These are phyloP conservation scores for Pomatostomus ruficeps DNA, from an alignment of 2,113 vertebrate genomes.

Conservation along the genomic window DNA sequence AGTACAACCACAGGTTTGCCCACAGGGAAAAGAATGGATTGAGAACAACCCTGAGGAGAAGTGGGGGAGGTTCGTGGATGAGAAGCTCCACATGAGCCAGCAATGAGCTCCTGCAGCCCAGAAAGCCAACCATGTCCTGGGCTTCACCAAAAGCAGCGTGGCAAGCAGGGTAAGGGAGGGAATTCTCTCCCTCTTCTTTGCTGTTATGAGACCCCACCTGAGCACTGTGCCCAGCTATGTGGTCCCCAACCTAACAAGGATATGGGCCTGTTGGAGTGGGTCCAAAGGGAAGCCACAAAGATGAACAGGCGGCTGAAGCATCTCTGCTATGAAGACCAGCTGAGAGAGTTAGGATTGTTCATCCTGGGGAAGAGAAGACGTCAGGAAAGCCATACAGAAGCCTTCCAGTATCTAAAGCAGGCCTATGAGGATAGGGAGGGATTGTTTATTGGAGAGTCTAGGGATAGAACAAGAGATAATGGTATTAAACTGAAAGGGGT, in stretches of 20 bases:
- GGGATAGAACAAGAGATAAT: not conserved
- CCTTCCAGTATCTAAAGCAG: not conserved
- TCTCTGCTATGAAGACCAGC: not conserved
- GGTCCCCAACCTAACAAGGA: not conserved
- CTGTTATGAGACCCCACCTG: not conserved
- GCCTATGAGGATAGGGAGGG: not conserved
- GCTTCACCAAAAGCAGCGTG: not conserved
- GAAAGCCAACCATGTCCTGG: not conserved
- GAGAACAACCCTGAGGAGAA: not conserved
- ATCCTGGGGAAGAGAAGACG: not conserved
- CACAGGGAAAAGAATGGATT: not conserved
- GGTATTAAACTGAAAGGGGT: not conserved
- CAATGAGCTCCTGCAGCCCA: not conserved
- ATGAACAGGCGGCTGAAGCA: not conserved
- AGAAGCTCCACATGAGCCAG: not conserved
- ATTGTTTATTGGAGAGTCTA: not conserved
- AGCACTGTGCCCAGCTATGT: not conserved
- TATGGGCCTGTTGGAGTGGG: not conserved
- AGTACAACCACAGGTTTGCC: not conserved
- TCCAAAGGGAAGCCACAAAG: not conserved
- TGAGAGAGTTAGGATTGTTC: not conserved
- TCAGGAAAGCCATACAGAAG: not conserved
- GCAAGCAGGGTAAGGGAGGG: not conserved
- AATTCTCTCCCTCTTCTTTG: not conserved
- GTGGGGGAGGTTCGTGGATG: rapidly evolving